These are phyloP conservation scores for Ptiloglossa arizonensis DNA, from an alignment of 1,140 invertebrate species.

Conservation along the genomic window DNA sequence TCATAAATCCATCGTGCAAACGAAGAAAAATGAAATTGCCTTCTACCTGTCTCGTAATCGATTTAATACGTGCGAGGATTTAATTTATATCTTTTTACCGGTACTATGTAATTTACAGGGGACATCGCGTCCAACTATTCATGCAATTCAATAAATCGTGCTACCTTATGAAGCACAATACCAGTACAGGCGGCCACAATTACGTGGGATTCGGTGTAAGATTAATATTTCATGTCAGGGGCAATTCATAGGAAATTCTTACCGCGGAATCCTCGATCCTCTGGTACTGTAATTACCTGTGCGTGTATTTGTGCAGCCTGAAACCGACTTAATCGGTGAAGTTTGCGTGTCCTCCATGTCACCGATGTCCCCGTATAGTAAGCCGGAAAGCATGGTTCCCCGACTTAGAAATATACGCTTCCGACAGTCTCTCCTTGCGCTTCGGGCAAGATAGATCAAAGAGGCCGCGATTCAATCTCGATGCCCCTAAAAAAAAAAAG, in stretches of 20 bases:
- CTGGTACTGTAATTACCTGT: slow-evolving; percentile 51
- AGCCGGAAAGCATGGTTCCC: slow-evolving; percentile 22
- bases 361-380: slow-evolving; percentile 58
- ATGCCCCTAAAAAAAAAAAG: background rate
- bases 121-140: slow-evolving; percentile 10
- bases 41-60: slow-evolving; percentile 4
- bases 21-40: background rate
- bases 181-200: slow-evolving; percentile 12
- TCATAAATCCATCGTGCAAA: background rate
- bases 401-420: slow-evolving; percentile 34
- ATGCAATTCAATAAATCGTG: slow-evolving; percentile 27
- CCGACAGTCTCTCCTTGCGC: slow-evolving; percentile 5
- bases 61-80: slow-evolving; percentile 24
- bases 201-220: slow-evolving; percentile 15
- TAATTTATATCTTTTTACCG: slow-evolving; percentile 31
- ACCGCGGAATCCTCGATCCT: slow-evolving; percentile 24
- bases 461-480: background rate
- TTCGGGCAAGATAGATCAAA: slow-evolving; percentile 36
- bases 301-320: slow-evolving; percentile 50
- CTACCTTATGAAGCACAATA: background rate
- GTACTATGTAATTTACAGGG: background rate
- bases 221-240: slow-evolving; percentile 42
- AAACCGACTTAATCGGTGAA: slow-evolving; percentile 56
- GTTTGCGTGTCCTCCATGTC: slow-evolving; percentile 64
- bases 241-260: slow-evolving; percentile 27